Evolutionary conservation across 37 sponge, comb jelly and placozoan species (phyloP).

Genomic region (Tethya wilhelma): DNA sequence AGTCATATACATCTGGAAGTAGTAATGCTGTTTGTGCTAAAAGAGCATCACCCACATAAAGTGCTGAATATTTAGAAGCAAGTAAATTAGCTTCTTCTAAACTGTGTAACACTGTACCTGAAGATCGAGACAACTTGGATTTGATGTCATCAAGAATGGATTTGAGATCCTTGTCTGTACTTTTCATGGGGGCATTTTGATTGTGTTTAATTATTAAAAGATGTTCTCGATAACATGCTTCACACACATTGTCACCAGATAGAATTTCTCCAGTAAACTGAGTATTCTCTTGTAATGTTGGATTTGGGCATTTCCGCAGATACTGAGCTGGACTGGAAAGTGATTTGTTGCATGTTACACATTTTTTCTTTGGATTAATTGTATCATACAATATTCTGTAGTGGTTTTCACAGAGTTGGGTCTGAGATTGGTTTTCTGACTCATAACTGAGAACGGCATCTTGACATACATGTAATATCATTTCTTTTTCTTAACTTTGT

Average conservation of each 20-base stretch:
- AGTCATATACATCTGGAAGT: neutral
- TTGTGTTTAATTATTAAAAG: neutral
- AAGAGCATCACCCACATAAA: constrained; percentile 3
- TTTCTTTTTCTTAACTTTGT: neutral
- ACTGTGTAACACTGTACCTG: neutral
- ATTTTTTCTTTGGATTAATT: neutral
- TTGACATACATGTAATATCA: neutral
- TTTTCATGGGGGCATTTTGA: neutral
- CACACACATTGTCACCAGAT: neutral
- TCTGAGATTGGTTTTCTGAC: too few relatives aligned
- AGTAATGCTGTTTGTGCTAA: constrained; percentile 13
- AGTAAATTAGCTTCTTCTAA: neutral
- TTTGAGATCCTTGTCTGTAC: neutral
- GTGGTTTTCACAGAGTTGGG: neutral
- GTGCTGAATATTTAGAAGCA: neutral
- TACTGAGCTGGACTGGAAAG: neutral
- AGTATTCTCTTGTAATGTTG: neutral
- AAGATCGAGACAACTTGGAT: neutral
- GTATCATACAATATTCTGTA: constrained; percentile 1
- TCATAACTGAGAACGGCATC: neutral
- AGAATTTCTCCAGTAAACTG: neutral
- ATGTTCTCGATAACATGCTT: neutral
- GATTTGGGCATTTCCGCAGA: neutral
- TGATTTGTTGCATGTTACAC: neutral
- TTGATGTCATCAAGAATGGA: neutral